A percentile compares a stretch with the other conserved stretches of the same genome.
These are phyloP conservation scores for Campoplex nolae DNA, from an alignment of 2,888 invertebrate species.

Conservation along the genomic window DNA sequence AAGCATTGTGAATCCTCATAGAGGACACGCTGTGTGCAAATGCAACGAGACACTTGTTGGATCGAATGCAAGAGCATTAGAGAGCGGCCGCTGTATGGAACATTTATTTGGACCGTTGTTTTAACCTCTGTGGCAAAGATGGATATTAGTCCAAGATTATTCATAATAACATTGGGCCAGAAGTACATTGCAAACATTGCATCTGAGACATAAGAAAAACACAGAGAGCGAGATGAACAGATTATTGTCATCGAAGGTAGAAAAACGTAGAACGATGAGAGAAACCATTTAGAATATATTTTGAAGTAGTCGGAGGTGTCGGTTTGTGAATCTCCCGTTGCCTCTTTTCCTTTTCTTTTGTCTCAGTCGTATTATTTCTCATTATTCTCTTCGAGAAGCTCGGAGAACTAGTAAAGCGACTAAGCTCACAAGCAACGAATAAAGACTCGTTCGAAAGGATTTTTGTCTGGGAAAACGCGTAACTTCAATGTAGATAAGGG, in stretches of 20 bases:
- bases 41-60: constrained; percentile 64
- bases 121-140: background rate
- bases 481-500: constrained; percentile 37
- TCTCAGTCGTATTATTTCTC: constrained; percentile 52
- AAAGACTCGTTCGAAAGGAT: constrained; percentile 25
- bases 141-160: constrained; percentile 1
- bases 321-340: constrained; percentile 73
- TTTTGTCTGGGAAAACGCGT: constrained; percentile 31
- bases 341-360: constrained; percentile 68
- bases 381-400: constrained; percentile 34
- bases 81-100: background rate
- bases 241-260: constrained; percentile 37
- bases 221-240: constrained; percentile 1
- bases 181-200: constrained; percentile 3
- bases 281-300: constrained; percentile 72
- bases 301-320: constrained; percentile 78
- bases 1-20: constrained; percentile 56
- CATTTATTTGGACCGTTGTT: background rate
- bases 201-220: background rate
- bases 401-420: constrained; percentile 32
- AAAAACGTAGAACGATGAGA: constrained; percentile 37
- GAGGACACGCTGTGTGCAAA: constrained; percentile 21
- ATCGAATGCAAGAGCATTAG: constrained; percentile 25
- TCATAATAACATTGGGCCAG: constrained; percentile 5
- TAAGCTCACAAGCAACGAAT: constrained; percentile 32